phyloP scores from a whole-genome alignment of 2,797 vertebrate species.

The Bucorvus abyssinicus region DNA sequence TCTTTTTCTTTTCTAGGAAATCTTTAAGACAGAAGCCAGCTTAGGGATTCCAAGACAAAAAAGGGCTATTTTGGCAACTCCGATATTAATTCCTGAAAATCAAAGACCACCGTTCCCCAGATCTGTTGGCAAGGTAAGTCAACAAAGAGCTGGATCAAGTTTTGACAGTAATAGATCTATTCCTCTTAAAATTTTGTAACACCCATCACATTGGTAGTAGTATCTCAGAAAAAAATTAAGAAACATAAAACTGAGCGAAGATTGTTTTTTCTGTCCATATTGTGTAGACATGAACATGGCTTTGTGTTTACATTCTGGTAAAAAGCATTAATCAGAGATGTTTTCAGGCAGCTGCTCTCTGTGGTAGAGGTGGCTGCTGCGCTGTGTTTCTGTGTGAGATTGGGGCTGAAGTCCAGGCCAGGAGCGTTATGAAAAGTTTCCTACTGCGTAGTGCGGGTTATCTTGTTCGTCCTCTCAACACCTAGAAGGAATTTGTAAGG shows the following conservation, averaged over 20 bases:
- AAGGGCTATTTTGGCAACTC: conserved; percentile 88
- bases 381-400: not conserved
- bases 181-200: not conserved
- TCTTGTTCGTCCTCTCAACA: not conserved
- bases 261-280: not conserved
- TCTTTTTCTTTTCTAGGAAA: conserved; percentile 76
- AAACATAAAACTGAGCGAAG: not conserved
- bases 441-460: not conserved
- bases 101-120: conserved; percentile 91
- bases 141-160: not conserved
- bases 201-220: not conserved
- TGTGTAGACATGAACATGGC: not conserved
- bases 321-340: not conserved
- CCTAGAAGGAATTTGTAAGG: not conserved
- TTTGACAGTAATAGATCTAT: not conserved
- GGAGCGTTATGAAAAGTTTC: not conserved
- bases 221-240: not conserved
- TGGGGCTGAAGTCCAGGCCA: not conserved
- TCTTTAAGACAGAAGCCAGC: conserved; percentile 80
- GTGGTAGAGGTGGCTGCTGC: not conserved
- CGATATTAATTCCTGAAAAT: conserved; percentile 91
- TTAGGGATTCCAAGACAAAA: conserved; percentile 83
- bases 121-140: conserved; percentile 89
- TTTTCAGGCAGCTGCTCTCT: not conserved
- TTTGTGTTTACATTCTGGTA: not conserved